Conservation (phyloP, 1,140 invertebrate species). For the Maconellicoccus hirsutus region DNA sequence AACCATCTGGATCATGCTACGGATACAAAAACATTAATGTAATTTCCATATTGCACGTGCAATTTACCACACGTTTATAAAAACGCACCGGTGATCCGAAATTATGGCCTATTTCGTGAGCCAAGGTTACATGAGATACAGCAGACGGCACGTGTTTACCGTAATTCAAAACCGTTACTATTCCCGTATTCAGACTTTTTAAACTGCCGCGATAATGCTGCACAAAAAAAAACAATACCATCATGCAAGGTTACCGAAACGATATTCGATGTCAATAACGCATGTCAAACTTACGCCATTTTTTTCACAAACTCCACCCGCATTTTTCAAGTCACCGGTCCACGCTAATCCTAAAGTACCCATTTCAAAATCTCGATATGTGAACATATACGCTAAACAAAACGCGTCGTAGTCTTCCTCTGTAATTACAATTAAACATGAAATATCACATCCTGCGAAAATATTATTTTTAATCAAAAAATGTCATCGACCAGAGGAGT, state of each 20-base stretch:
- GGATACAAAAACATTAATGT: no score
- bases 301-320: constrained; percentile 86
- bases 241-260: background rate
- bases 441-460: no score
- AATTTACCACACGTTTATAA: no score
- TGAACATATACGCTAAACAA: constrained; percentile 98
- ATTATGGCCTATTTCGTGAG: constrained; percentile 99
- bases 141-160: constrained; percentile 95
- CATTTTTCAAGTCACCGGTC: constrained; percentile 90
- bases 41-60: constrained; percentile 30
- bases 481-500: no score
- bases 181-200: constrained; percentile 95
- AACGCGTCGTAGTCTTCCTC: constrained; percentile 97
- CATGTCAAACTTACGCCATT: constrained; percentile 57
- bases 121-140: constrained; percentile 96
- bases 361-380: constrained; percentile 96
- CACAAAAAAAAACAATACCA: constrained; percentile 33
- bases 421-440: constrained; percentile 32
- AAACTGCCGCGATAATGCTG: constrained; percentile 87
- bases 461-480: no score
- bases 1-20: constrained; percentile 89
- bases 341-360: constrained; percentile 95
- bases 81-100: constrained; percentile 83
- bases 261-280: background rate
- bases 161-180: constrained; percentile 96